These are phyloP conservation scores for Stichopus horrens DNA, from an alignment of 53 echinoderm and acorn worm genomes.

Conservation along the genomic window DNA sequence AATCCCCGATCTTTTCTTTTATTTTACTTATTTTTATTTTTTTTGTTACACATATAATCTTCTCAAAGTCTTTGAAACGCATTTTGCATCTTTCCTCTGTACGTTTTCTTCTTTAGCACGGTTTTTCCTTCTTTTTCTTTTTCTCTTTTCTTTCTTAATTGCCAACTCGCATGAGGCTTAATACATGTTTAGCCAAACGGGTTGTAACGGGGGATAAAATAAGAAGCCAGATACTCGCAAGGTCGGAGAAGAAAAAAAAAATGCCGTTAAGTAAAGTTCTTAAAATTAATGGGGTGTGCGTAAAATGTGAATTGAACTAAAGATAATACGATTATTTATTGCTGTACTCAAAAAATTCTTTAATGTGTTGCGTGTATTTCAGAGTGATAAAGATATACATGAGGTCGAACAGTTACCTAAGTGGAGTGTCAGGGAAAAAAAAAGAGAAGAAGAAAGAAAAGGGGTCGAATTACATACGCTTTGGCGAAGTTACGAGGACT, in stretches of 20 bases:
- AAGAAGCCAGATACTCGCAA: not conserved
- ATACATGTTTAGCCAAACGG: slow-evolving; percentile 26
- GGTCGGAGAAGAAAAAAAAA: not conserved
- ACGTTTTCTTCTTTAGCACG: not conserved
- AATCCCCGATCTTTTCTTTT: not conserved
- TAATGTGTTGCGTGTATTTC: slow-evolving; percentile 41
- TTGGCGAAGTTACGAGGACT: not conserved
- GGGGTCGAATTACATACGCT: slow-evolving; percentile 25
- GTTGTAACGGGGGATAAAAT: slow-evolving; percentile 12
- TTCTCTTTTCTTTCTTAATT: slow-evolving; percentile 10
- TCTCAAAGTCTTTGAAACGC: slow-evolving; percentile 8
- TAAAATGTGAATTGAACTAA: slow-evolving; percentile 38
- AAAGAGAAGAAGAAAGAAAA: not conserved
- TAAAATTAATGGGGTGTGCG: slow-evolving; percentile 37
- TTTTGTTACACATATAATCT: not conserved
- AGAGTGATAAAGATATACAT: slow-evolving; percentile 31
- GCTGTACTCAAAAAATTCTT: slow-evolving; percentile 29
- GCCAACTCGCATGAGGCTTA: slow-evolving; percentile 37
- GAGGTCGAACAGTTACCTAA: slow-evolving; percentile 10
- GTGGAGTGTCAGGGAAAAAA: slow-evolving; percentile 20
- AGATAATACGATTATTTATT: slow-evolving; percentile 36
- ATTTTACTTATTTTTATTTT: not conserved
- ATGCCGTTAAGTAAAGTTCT: slow-evolving; percentile 32
- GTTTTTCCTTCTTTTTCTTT: not conserved
- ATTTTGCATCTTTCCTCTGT: not conserved